Percentiles rank a stretch among this genome's conserved stretches.
Evolutionary conservation across 1,140 invertebrate genomes (phyloP).

Genomic region (Pogonognathellus flavescens): DNA sequence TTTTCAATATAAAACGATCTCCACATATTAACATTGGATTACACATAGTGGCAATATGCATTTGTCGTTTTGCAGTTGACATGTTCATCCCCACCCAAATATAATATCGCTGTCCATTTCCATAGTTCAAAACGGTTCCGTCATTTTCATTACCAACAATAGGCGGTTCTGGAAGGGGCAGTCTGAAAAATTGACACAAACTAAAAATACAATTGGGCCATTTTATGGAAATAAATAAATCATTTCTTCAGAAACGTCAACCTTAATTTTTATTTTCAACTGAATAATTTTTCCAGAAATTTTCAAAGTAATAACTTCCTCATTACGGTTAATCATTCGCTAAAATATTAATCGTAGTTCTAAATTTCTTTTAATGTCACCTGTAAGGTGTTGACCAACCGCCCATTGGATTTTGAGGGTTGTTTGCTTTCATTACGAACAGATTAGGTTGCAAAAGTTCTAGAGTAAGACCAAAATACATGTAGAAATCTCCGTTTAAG

Average conservation of each 20-base stretch:
- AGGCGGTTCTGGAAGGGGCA: not conserved
- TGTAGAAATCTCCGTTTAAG: not conserved
- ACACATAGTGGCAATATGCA: too few species aligned
- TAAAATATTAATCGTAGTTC: too few species aligned
- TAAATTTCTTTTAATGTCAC: too few species aligned
- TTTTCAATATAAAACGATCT: not conserved
- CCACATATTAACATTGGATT: not conserved
- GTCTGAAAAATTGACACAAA: not conserved
- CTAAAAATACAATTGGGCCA: too few species aligned
- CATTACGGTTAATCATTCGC: too few species aligned
- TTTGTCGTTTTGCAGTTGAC: not conserved
- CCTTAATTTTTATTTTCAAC: too few species aligned
- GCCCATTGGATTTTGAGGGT: not conserved
- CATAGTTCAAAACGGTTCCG: constrained; percentile 49
- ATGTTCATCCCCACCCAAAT: constrained; percentile 45
- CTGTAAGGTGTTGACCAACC: not conserved
- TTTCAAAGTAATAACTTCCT: too few species aligned
- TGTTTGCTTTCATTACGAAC: constrained; percentile 2
- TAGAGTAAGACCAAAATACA: not conserved
- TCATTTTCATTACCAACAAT: not conserved
- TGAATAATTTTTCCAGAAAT: too few species aligned
- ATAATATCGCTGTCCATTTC: constrained; percentile 51
- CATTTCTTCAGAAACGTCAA: too few species aligned
- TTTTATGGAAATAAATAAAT: too few species aligned
- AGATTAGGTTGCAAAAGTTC: too few species aligned